Conservation (phyloP, 2,113 vertebrate species). For the Lathamus discolor region DNA sequence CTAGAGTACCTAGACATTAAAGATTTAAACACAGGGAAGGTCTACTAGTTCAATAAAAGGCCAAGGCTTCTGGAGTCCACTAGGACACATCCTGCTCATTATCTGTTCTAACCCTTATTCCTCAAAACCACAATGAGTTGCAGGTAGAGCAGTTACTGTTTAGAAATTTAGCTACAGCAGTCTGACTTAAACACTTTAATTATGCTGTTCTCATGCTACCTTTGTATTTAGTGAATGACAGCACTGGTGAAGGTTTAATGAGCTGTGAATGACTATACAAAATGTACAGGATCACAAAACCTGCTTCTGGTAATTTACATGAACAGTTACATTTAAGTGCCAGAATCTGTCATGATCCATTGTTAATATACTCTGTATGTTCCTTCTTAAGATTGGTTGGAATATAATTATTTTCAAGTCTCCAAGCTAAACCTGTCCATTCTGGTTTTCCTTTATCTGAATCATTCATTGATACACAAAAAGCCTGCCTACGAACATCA, state of each 20-base stretch:
- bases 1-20: not conserved
- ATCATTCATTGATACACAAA: not conserved
- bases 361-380: conserved; percentile 10
- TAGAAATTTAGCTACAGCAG: conserved; percentile 14
- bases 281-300: conserved; percentile 37
- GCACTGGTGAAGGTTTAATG: conserved; percentile 46
- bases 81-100: not conserved
- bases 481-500: not conserved
- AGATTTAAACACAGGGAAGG: not conserved
- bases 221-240: conserved; percentile 42
- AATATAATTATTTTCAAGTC: conserved; percentile 37
- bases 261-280: conserved; percentile 56
- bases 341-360: conserved; percentile 36
- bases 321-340: conserved; percentile 37
- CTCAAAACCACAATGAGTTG: not conserved
- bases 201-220: conserved; percentile 30
- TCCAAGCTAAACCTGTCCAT: conserved; percentile 27
- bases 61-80: not conserved
- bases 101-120: not conserved
- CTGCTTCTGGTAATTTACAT: conserved; percentile 48
- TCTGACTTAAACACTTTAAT: conserved; percentile 35
- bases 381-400: not conserved
- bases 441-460: conserved; percentile 28
- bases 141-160: not conserved
- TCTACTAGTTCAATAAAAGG: not conserved